Conservation (phyloP, 2,888 invertebrate species). For the Zeuzera pyrina region DNA sequence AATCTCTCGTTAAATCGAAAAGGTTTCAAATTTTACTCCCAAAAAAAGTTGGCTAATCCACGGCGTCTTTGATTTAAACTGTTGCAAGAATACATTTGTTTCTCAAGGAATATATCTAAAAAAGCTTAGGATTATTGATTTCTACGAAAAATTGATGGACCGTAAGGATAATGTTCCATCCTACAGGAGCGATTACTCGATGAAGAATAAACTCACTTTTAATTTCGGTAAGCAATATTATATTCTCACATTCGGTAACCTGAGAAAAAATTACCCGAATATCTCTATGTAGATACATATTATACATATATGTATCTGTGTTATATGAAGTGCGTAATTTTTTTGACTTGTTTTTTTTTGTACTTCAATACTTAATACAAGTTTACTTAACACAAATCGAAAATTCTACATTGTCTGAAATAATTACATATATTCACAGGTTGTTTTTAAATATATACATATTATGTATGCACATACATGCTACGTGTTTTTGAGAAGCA, state of each 20-base stretch:
- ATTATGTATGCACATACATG: too few species aligned
- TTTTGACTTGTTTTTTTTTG: too few species aligned
- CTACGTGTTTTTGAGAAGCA: too few species aligned
- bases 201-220: constrained; percentile 63
- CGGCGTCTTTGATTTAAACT: constrained; percentile 60
- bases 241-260: constrained; percentile 32
- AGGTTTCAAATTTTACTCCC: constrained; percentile 55
- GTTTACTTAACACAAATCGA: too few species aligned
- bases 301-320: too few species aligned
- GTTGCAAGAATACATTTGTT: constrained; percentile 52
- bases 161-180: constrained; percentile 57
- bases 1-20: constrained; percentile 59
- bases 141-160: constrained; percentile 54
- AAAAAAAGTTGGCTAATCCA: constrained; percentile 60
- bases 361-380: too few species aligned
- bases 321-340: too few species aligned
- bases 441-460: too few species aligned
- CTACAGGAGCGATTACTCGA: constrained; percentile 61
- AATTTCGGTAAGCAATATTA: constrained; percentile 51
- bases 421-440: too few species aligned
- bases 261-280: constrained; percentile 50
- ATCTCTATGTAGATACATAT: too few species aligned
- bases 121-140: constrained; percentile 64
- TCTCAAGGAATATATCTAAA: constrained; percentile 52
- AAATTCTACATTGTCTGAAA: too few species aligned